These are phyloP conservation scores for Diaperis boleti DNA, from an alignment of 2,888 invertebrate species.

Conservation along the genomic window DNA sequence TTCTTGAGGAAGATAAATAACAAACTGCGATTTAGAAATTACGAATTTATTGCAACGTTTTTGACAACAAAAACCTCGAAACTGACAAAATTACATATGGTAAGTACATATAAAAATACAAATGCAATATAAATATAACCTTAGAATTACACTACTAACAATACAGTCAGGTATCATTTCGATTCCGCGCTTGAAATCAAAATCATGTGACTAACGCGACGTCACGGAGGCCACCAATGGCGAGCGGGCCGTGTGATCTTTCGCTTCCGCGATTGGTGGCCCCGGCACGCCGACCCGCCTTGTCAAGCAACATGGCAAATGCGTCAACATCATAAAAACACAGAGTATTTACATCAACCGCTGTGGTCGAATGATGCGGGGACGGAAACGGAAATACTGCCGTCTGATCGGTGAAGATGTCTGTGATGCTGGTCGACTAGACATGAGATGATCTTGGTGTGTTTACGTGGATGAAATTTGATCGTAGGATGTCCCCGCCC, in stretches of 20 bases:
- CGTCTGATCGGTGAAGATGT: constrained; percentile 14
- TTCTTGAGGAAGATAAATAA: too few relatives aligned
- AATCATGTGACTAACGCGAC: constrained; percentile 19
- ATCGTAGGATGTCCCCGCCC: too few relatives aligned
- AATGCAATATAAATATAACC: constrained; percentile 37
- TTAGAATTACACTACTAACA: constrained; percentile 20
- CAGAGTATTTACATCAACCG: too few relatives aligned
- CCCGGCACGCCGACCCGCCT: too few relatives aligned
- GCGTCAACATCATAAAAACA: too few relatives aligned
- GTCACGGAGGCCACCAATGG: background rate
- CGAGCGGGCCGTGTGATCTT: background rate
- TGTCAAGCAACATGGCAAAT: too few relatives aligned
- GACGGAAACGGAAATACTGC: constrained; percentile 9
- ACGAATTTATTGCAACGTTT: constrained; percentile 36
- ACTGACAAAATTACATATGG: constrained; percentile 24
- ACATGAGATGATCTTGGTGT: too few relatives aligned
- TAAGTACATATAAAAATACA: constrained; percentile 40
- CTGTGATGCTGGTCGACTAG: background rate
- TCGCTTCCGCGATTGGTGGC: background rate
- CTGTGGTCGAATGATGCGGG: constrained; percentile 9
- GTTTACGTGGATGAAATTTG: too few relatives aligned
- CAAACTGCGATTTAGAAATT: too few relatives aligned
- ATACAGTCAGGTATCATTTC: constrained; percentile 35
- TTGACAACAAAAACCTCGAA: constrained; percentile 33
- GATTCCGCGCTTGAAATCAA: constrained; percentile 16